phyloP scores from a whole-genome alignment of 2,113 vertebrate genomes.

The Felis chaus region DNA sequence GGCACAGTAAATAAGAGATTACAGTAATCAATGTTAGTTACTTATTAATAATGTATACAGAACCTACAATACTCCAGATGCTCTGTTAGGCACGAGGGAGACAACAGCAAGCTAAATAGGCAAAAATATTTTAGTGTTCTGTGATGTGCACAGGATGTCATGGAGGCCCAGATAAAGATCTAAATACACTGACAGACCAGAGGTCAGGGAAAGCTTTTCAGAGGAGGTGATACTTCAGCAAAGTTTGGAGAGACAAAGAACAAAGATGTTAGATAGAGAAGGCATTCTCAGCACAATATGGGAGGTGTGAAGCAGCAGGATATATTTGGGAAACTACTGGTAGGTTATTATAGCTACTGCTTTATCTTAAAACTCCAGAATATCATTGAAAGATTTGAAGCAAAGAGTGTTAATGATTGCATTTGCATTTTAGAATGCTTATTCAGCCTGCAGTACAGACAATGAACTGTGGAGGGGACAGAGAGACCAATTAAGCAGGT shows the following conservation, averaged over 20 bases:
- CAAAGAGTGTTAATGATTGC: background rate
- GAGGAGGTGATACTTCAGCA: background rate
- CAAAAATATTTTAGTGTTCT: background rate
- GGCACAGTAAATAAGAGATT: background rate
- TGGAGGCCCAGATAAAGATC: background rate
- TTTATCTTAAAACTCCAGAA: constrained; percentile 25
- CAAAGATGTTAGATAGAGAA: background rate
- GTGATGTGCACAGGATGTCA: background rate
- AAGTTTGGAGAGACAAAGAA: constrained; percentile 7
- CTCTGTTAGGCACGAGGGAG: background rate
- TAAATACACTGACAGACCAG: background rate
- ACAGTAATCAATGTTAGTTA: background rate
- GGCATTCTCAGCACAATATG: background rate
- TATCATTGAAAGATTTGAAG: background rate
- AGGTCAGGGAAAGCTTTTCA: background rate
- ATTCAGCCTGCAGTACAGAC: background rate
- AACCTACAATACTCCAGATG: background rate
- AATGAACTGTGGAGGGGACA: background rate
- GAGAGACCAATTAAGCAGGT: background rate
- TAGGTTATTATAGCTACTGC: background rate
- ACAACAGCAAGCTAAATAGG: background rate
- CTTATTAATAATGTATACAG: constrained; percentile 23
- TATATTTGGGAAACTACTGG: background rate
- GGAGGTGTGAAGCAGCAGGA: background rate
- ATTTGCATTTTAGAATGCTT: background rate